Conservation (phyloP, 2,113 vertebrate genomes). For the Ceuthmochares aereus region DNA sequence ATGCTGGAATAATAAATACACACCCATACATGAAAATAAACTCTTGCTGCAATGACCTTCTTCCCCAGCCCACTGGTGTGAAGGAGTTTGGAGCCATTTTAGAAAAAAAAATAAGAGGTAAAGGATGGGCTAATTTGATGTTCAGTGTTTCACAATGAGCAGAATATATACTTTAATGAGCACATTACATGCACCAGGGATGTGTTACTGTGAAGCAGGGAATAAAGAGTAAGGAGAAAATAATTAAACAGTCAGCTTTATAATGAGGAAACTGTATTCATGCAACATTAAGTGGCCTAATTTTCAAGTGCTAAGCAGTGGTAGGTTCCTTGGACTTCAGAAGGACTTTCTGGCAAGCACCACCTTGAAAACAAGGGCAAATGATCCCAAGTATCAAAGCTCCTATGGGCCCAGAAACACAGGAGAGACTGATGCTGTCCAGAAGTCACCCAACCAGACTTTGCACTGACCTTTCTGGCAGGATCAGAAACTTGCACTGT, state of each 20-base stretch:
- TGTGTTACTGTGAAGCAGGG: neutral
- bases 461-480: neutral
- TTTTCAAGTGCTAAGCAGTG: slow-evolving; percentile 17
- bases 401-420: neutral
- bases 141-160: slow-evolving; percentile 21
- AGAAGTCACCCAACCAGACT: neutral
- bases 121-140: slow-evolving; percentile 37
- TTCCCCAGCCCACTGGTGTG: slow-evolving; percentile 6
- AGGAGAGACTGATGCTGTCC: neutral
- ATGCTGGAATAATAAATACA: slow-evolving; percentile 35
- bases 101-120: neutral
- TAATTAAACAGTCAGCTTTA: slow-evolving; percentile 60
- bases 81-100: slow-evolving; percentile 43
- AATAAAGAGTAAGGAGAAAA: slow-evolving; percentile 28
- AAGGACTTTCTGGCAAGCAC: neutral
- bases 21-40: neutral
- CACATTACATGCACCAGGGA: slow-evolving; percentile 42
- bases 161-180: slow-evolving; percentile 55
- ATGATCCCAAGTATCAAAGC: neutral
- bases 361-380: neutral
- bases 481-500: accelerated
- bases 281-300: slow-evolving; percentile 27
- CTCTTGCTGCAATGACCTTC: slow-evolving; percentile 18
- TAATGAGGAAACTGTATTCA: slow-evolving; percentile 45
- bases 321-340: neutral